Percentiles rank a stretch among this genome's conserved stretches.
Evolutionary conservation across 1,140 invertebrate genomes (phyloP).

Genomic region (Panonychus citri): DNA sequence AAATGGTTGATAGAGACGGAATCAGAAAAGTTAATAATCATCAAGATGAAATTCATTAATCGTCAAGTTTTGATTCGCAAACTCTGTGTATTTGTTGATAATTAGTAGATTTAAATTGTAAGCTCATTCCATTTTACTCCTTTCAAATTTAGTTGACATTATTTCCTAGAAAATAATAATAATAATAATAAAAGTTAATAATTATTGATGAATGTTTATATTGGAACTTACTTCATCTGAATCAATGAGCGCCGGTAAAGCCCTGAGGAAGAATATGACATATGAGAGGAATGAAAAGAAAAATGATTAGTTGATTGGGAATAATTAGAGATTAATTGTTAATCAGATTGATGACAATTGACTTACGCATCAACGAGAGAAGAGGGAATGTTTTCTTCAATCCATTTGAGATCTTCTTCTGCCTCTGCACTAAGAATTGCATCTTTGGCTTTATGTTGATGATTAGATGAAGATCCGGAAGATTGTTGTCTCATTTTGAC

Average conservation of each 20-base stretch:
- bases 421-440: slow-evolving; percentile 15
- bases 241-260: slow-evolving; percentile 48
- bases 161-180: slow-evolving; percentile 33
- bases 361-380: slow-evolving; percentile 40
- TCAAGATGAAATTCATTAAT: no score
- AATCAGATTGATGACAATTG: not conserved
- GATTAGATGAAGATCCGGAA: slow-evolving; percentile 6
- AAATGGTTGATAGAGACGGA: no score
- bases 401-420: slow-evolving; percentile 69
- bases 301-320: not conserved
- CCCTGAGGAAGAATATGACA: slow-evolving; percentile 23
- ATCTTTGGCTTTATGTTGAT: slow-evolving; percentile 9
- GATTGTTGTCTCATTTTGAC: slow-evolving; percentile 39
- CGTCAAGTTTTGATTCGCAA: no score
- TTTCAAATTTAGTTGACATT: slow-evolving; percentile 63
- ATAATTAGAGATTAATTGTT: not conserved
- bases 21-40: no score
- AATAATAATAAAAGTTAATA: slow-evolving; percentile 1
- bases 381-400: slow-evolving; percentile 67
- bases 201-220: not conserved
- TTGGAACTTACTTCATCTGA: slow-evolving; percentile 43
- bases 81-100: no score
- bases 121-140: slow-evolving; percentile 70
- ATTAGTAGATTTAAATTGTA: no score
- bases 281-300: not conserved